Percentiles rank a stretch among this genome's conserved stretches.
Conservation (phyloP, 2,797 vertebrate species). For the Odontamblyopus lacepedii region DNA sequence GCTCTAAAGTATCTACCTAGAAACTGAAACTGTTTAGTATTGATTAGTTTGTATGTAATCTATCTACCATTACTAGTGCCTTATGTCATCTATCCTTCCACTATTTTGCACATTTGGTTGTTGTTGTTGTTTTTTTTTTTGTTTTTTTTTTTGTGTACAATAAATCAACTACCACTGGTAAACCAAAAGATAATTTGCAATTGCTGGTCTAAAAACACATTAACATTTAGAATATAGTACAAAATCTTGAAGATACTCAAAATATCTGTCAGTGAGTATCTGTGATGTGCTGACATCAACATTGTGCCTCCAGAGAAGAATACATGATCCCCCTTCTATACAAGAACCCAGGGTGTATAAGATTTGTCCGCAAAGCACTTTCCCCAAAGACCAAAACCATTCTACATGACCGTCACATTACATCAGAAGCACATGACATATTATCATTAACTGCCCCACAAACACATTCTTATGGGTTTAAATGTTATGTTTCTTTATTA, state of each 20-base stretch:
- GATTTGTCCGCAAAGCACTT: background rate
- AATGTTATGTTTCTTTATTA: constrained; percentile 34
- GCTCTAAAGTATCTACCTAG: too few relatives aligned
- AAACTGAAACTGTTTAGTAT: too few relatives aligned
- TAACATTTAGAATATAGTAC: background rate
- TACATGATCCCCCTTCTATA: background rate
- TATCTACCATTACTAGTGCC: too few relatives aligned
- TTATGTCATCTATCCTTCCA: too few relatives aligned
- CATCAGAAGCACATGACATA: constrained; percentile 10
- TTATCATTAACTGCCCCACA: constrained; percentile 7
- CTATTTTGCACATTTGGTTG: too few relatives aligned
- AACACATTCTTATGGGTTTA: constrained; percentile 18
- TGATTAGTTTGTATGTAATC: too few relatives aligned
- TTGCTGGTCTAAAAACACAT: too few relatives aligned
- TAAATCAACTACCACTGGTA: too few relatives aligned
- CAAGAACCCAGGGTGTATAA: background rate
- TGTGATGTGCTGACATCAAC: background rate
- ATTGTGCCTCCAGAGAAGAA: background rate
- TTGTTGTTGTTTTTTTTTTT: too few relatives aligned
- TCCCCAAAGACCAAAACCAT: constrained; percentile 33
- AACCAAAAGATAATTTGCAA: too few relatives aligned
- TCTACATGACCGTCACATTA: constrained; percentile 18
- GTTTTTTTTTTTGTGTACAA: too few relatives aligned
- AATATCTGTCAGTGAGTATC: background rate
- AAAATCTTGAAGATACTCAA: constrained; percentile 9